Base-by-base conservation (phyloP, 2,888 invertebrate species). In the Globia sparganii region DNA sequence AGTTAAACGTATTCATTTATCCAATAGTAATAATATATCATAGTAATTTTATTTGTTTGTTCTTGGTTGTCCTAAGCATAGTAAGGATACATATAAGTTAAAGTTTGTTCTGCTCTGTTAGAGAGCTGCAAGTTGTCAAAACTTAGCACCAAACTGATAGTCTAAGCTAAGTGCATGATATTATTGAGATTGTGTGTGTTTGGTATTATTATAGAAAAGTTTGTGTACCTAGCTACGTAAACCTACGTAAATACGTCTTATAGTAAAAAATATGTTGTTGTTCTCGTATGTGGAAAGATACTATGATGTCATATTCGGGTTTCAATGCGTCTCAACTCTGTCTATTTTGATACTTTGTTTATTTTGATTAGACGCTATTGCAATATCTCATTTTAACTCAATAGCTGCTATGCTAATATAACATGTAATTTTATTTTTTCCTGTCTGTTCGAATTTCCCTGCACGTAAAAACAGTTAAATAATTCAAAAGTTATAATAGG, bases 311-410 rank as follows among this genome's bases (percentile, higher is more conserved):
- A 86, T 78, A 81, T 78, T 80, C 66, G n/a, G 59, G 71, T 88
- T 69, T 73, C 59, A 73, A 34, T 72, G 67, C 49, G 67, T 72
- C 75, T 77, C 72, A 78, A 82, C 79, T 80, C 43, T 62, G 40
- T 77, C 70, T 87, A 87, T 88, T 86, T 88, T 82, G 56, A 80
- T 71, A 72, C 56, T 71, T 86, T 89, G 87, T 89, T 88, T 89
- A 80, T 89, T 86, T 87, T 88, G 72, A 71, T 84, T 72, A 69
- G 49, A 72, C 65, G 77, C 68, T 71, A 79, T 40, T 75, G 70
- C 59, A 65, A 73, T 68, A 83, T 75, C 68, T 77, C 61, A 67
- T 75, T 75, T 70, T 73, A 73, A 75, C 46, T 75, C 37, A n/a
- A 34, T 28, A 56, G 46, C 65, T 76, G 58, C 56, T 62, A n/a